These are phyloP conservation scores for Lamellibrachia satsuma DNA, from an alignment of 2,888 invertebrate species.

Conservation along the genomic window DNA sequence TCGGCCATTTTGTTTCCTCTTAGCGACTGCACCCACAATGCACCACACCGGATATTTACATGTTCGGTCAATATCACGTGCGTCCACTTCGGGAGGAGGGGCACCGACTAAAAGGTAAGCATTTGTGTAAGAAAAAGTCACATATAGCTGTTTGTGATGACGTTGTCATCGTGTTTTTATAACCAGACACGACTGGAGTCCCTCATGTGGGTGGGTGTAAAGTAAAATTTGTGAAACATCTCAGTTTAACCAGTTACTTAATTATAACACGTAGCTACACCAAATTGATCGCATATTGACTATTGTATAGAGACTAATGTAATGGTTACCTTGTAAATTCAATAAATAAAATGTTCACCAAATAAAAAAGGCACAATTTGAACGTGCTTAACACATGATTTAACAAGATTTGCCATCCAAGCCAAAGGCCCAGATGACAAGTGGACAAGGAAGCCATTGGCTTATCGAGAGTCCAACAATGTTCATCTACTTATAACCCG, in stretches of 20 bases:
- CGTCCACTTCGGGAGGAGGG: not conserved
- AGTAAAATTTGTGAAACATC: not conserved
- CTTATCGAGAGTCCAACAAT: too few species aligned
- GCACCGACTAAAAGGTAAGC: conserved; percentile 3
- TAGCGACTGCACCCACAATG: not conserved
- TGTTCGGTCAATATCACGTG: not conserved
- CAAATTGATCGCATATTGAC: too few species aligned
- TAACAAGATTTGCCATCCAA: too few species aligned
- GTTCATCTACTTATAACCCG: too few species aligned
- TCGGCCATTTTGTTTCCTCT: not conserved
- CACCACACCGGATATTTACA: not conserved
- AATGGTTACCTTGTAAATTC: too few species aligned
- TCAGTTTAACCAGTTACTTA: not conserved
- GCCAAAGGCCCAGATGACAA: too few species aligned
- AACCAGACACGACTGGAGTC: not conserved
- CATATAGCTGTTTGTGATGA: not conserved
- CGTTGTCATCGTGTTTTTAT: not conserved
- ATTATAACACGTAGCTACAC: too few species aligned
- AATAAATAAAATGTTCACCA: too few species aligned
- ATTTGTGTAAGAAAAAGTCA: not conserved
- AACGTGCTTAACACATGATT: too few species aligned
- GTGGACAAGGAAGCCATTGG: too few species aligned
- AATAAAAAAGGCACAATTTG: too few species aligned
- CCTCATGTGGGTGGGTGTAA: not conserved
- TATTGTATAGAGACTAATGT: too few species aligned